Conservation (phyloP, 2,888 invertebrate genomes). For the Melinopterus prodromus region DNA sequence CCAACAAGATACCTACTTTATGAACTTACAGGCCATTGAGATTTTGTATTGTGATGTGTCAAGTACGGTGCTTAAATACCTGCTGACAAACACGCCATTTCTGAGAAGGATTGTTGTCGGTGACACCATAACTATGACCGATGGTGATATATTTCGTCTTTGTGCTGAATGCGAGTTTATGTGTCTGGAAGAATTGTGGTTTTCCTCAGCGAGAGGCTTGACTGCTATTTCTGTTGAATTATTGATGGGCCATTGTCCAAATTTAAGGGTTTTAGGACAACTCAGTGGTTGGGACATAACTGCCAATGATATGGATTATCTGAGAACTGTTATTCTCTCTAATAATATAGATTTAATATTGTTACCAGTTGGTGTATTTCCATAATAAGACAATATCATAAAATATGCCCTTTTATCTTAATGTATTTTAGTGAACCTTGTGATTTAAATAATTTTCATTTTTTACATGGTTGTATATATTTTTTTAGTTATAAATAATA, state of each 20-base stretch:
- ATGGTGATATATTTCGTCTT: constrained; percentile 73
- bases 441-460: neutral
- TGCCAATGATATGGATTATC: constrained; percentile 72
- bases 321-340: constrained; percentile 70
- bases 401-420: no score
- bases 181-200: constrained; percentile 73
- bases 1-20: constrained; percentile 66
- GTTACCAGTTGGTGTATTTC: constrained; percentile 64
- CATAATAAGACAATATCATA: constrained; percentile 44
- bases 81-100: constrained; percentile 69
- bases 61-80: constrained; percentile 65
- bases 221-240: constrained; percentile 71
- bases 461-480: neutral
- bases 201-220: constrained; percentile 72
- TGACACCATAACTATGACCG: constrained; percentile 71
- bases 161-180: constrained; percentile 71
- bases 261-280: constrained; percentile 69
- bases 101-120: constrained; percentile 71
- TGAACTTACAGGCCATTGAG: constrained; percentile 70
- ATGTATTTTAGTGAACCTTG: constrained; percentile 7
- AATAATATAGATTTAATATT: constrained; percentile 73
- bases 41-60: constrained; percentile 72
- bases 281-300: constrained; percentile 73
- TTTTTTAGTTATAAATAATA: neutral
- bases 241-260: constrained; percentile 73